Percentiles rank a stretch among this genome's conserved stretches.
phyloP scores from a whole-genome alignment of 1,140 invertebrate species.

The Anastatus disparis region DNA sequence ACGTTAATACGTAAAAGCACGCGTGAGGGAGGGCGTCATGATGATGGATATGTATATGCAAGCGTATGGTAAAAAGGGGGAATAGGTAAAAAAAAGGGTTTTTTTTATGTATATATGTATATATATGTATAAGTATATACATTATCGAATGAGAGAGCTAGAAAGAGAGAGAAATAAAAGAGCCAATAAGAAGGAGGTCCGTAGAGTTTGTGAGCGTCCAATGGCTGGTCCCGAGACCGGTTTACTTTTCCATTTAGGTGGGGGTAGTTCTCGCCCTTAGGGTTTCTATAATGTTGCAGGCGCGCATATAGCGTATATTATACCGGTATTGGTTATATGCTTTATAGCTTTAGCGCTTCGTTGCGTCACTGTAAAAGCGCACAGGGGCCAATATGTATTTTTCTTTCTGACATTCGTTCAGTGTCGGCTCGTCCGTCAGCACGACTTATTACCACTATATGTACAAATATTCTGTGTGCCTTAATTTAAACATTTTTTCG shows the following conservation, averaged over 20 bases:
- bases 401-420: conserved; percentile 53
- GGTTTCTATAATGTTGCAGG: too few species aligned
- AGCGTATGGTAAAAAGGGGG: not conserved
- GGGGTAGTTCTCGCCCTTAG: conserved; percentile 59
- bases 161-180: too few species aligned
- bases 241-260: conserved; percentile 39
- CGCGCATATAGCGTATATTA: too few species aligned
- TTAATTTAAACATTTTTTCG: too few species aligned
- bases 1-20: too few species aligned
- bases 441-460: too few species aligned
- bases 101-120: not conserved
- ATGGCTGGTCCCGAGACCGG: conserved; percentile 44
- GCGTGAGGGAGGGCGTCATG: conserved; percentile 15
- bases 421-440: conserved; percentile 53
- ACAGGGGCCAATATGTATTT: too few species aligned
- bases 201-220: conserved; percentile 45
- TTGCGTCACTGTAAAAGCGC: conserved; percentile 57
- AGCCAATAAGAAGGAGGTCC: conserved; percentile 52
- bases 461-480: too few species aligned
- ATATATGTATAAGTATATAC: not conserved
- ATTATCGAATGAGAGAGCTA: too few species aligned
- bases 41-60: not conserved
- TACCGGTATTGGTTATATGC: too few species aligned
- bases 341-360: too few species aligned
- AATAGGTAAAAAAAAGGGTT: conserved; percentile 33